phyloP scores from a whole-genome alignment of 2,797 vertebrate species.

The Chrysocyon brachyurus region DNA sequence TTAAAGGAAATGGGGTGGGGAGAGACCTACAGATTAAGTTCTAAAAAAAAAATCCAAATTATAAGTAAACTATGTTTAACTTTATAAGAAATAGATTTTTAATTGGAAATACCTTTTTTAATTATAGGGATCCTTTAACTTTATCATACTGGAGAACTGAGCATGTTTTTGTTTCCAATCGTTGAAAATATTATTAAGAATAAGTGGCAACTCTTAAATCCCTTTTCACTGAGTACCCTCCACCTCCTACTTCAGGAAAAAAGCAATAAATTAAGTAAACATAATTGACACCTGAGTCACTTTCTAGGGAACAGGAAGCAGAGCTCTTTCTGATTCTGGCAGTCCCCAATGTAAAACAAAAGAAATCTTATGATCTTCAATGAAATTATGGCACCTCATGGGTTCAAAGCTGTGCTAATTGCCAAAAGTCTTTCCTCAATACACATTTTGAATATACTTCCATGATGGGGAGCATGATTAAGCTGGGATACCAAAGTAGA shows the following conservation, averaged over 20 bases:
- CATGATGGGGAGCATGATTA: neutral
- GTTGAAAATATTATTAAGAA: slow-evolving; percentile 27
- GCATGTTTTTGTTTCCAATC: neutral
- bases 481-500: neutral
- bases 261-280: neutral
- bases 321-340: neutral
- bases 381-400: neutral
- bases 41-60: slow-evolving; percentile 44
- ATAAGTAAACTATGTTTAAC: neutral
- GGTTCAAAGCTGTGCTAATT: neutral
- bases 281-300: neutral
- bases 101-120: neutral
- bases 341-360: neutral
- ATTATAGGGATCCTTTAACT: neutral
- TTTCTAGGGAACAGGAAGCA: neutral
- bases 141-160: neutral
- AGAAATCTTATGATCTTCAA: neutral
- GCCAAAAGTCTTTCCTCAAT: neutral
- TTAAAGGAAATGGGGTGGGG: neutral
- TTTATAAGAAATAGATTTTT: neutral
- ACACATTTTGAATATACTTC: neutral
- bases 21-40: neutral
- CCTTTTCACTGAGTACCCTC: neutral
- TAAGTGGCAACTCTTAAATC: neutral
- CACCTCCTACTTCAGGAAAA: neutral